A percentile compares a stretch with the other conserved stretches of the same genome.
Evolutionary conservation across 2,113 vertebrate species (phyloP).

Genomic region (Polypterus senegalus): DNA sequence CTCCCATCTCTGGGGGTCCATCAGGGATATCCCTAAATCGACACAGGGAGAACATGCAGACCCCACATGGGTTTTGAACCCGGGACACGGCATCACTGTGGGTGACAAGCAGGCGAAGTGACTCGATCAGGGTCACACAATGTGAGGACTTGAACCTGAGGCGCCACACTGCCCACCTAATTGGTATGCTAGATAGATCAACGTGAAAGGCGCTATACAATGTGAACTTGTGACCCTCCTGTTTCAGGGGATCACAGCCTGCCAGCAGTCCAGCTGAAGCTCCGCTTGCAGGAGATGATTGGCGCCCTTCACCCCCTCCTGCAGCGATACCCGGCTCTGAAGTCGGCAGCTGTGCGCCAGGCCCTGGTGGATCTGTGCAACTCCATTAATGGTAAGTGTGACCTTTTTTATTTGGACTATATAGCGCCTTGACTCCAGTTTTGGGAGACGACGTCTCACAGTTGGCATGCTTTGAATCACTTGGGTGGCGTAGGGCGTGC

Average conservation of each 20-base stretch:
- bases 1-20: too few relatives aligned
- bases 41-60: too few relatives aligned
- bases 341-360: constrained; percentile 7
- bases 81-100: too few relatives aligned
- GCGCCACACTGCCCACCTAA: too few relatives aligned
- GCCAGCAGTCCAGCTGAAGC: constrained; percentile 17
- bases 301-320: constrained; percentile 22
- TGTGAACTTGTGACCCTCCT: not conserved
- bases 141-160: too few relatives aligned
- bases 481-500: not conserved
- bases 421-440: not conserved
- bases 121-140: too few relatives aligned
- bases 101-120: too few relatives aligned
- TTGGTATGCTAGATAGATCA: too few relatives aligned
- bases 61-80: too few relatives aligned
- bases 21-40: too few relatives aligned
- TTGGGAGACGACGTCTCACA: not conserved
- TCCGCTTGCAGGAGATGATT: constrained; percentile 21
- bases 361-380: constrained; percentile 13
- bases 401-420: not conserved
- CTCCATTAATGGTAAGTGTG: constrained; percentile 13
- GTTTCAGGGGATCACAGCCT: constrained; percentile 10
- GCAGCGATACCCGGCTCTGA: constrained; percentile 19
- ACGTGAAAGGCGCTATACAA: not conserved
- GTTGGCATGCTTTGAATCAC: not conserved